These are phyloP conservation scores for Rutilus rutilus DNA, from an alignment of 2,113 vertebrate species.

Conservation along the genomic window DNA sequence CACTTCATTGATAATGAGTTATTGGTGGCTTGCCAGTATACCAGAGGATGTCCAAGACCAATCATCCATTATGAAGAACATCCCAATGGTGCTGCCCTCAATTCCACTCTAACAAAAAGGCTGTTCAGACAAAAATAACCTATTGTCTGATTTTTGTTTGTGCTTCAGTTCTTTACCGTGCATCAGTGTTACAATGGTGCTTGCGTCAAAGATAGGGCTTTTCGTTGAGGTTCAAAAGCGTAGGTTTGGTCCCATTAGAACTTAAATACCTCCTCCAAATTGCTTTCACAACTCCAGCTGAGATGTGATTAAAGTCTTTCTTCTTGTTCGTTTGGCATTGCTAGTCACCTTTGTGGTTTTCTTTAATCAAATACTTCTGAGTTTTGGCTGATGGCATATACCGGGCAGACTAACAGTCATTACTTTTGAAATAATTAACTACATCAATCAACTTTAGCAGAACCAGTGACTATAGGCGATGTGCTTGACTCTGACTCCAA, in stretches of 20 bases:
- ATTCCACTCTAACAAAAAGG: neutral
- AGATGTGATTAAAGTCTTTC: neutral
- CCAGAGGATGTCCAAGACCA: neutral
- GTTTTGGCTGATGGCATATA: neutral
- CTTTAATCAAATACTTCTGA: neutral
- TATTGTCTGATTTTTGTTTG: neutral
- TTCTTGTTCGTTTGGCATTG: neutral
- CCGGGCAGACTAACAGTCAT: neutral
- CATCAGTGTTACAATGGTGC: neutral
- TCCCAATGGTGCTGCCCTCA: neutral
- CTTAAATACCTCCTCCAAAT: neutral
- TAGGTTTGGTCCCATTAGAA: neutral
- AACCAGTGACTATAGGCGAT: neutral
- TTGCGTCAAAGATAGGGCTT: neutral
- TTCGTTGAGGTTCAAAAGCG: neutral
- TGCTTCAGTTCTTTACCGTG: neutral
- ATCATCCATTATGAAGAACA: constrained; percentile 10
- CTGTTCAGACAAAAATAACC: constrained; percentile 3
- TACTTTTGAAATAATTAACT: neutral
- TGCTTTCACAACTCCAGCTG: neutral
- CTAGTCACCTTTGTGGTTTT: neutral
- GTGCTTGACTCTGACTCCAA: neutral
- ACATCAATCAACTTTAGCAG: neutral
- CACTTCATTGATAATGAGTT: constrained; percentile 15
- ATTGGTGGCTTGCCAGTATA: constrained; percentile 3